Conservation (phyloP, 2,797 vertebrate species). For the Steatocranus sp. region DNA sequence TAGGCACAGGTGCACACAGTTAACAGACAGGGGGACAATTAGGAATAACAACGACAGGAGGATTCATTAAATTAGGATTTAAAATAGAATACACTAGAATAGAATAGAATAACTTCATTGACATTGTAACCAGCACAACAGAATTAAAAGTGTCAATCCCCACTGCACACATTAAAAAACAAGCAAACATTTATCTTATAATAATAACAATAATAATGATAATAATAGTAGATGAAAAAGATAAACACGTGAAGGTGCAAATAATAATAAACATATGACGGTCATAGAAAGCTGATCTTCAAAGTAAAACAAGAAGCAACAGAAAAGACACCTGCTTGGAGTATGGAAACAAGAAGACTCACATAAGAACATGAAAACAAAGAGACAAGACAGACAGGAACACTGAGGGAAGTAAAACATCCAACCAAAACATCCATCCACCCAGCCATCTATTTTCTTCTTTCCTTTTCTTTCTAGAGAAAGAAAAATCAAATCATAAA, state of each 20-base stretch:
- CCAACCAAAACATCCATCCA: background rate
- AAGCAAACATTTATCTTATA: background rate
- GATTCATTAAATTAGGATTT: background rate
- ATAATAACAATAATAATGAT: accelerated
- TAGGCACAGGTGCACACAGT: background rate
- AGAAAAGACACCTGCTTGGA: background rate
- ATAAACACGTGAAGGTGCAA: background rate
- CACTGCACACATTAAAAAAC: background rate
- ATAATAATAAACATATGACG: background rate
- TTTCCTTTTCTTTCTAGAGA: background rate
- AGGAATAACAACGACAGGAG: background rate
- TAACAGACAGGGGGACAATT: background rate
- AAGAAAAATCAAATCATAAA: background rate
- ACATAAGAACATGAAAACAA: background rate
- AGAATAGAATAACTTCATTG: background rate
- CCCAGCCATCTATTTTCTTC: background rate
- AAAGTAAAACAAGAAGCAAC: background rate
- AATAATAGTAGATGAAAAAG: background rate
- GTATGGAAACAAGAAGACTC: accelerated
- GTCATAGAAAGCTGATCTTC: background rate
- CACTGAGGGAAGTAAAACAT: background rate
- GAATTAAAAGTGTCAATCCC: background rate
- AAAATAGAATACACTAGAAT: background rate
- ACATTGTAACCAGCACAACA: background rate
- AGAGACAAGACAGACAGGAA: background rate